phyloP scores from a whole-genome alignment of 1,140 invertebrate genomes.

The Chionoecetes opilio region DNA sequence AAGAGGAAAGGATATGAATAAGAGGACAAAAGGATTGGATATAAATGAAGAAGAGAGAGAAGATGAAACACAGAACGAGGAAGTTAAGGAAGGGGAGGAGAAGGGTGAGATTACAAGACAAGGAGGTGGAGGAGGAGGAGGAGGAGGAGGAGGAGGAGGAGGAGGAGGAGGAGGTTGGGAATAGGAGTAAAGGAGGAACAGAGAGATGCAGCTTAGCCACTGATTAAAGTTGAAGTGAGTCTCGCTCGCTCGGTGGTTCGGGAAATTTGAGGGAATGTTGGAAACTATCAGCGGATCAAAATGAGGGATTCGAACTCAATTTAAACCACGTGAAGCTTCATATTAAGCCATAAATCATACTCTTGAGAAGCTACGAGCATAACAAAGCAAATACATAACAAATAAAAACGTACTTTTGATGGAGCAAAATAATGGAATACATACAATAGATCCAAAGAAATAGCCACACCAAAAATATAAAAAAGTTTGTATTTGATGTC shows the following conservation, averaged over 20 bases:
- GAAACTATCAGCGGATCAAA: not conserved
- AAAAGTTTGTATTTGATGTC: too few species aligned
- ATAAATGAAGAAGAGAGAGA: slow-evolving; percentile 13
- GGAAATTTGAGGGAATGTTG: not conserved
- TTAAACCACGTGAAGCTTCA: not conserved
- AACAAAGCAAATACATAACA: not conserved
- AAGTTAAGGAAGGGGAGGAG: not conserved
- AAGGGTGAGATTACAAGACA: not conserved
- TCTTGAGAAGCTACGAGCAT: too few species aligned
- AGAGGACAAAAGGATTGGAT: too few species aligned
- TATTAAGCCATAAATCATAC: not conserved
- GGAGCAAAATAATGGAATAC: not conserved
- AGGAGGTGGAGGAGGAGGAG: not conserved
- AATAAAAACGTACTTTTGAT: not conserved
- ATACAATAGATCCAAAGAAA: not conserved
- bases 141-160: not conserved
- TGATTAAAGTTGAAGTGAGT: slow-evolving; percentile 15
- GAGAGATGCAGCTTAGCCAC: not conserved
- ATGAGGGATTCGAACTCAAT: not conserved
- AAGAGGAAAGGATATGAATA: slow-evolving; percentile 10
- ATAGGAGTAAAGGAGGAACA: not conserved
- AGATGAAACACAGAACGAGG: not conserved
- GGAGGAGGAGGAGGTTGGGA: not conserved
- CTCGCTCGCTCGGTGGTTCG: not conserved
- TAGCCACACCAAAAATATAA: not conserved